Base-by-base conservation (phyloP, 1,140 invertebrate species). In the Tribolium madens region DNA sequence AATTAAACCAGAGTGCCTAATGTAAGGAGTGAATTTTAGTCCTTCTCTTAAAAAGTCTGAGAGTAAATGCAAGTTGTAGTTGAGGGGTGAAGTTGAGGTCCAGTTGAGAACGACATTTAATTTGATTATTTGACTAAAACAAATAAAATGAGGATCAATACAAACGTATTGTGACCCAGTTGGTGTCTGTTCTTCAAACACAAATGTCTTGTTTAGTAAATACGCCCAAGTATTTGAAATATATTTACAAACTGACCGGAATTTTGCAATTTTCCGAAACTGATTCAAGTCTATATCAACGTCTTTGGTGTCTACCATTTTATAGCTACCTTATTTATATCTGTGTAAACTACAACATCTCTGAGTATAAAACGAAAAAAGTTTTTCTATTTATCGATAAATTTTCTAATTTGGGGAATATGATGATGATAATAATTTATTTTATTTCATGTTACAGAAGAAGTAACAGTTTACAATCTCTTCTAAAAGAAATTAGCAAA, bases 41-140 rank as follows among this genome's bases (percentile, higher is more conserved):
- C 12, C 15, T n/a, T 70, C 60, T 3, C 13, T 70, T n/a, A 31
- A 9, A 26, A 33, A 14, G 46, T 48, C 46, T n/a, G 21, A 18
- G 21, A 69, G 31, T 3, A 42, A 10, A 50, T 76, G 57, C 6
- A 68, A 26, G 15, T 72, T 68, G 18, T 76, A 78, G 26, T 0
- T 31, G 10, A 76, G 31, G 13, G 74, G 21, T 9, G 57, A 52
- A n/a, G 68, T 13, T 13, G 36, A 60, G 12, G 14, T 13, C 74
- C 73, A 76, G 3, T 68, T 50, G 18, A 79, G 68, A 17, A 46
- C 18, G 2, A 74, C 14, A 18, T 53, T 69, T 3, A 72, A 18
- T 10, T 76, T 69, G 13, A 21, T 53, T 52, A 71, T 4, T 9
- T n/a, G 5, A 12, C 76, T 78, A 26, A 17, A 78, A 78, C 4